Percentiles rank a stretch among this genome's conserved stretches.
phyloP scores from a whole-genome alignment of 2,888 invertebrate species.

The Eudasyphora cyanicolor region DNA sequence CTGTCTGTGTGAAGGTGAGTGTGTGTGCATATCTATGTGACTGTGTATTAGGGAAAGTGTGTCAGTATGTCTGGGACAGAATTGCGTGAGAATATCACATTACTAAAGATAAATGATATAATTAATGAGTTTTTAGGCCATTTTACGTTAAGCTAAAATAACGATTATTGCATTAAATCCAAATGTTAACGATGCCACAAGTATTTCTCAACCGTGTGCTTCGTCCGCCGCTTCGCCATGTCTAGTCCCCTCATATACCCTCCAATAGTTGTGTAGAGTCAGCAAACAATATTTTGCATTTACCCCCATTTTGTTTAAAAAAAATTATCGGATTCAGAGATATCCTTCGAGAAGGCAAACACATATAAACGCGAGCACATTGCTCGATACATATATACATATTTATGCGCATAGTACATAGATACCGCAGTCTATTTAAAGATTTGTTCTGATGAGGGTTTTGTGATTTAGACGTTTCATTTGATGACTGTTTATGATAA shows the following conservation, averaged over 20 bases:
- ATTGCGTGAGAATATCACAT: constrained; percentile 57
- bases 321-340: background rate
- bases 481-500: background rate
- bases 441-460: background rate
- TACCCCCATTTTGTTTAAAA: constrained; percentile 1
- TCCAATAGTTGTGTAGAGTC: background rate
- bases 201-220: background rate
- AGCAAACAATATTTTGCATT: background rate
- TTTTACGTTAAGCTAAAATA: constrained; percentile 40
- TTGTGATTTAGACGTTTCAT: background rate
- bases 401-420: background rate
- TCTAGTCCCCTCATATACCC: too few relatives aligned
- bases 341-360: background rate
- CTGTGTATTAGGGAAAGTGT: background rate
- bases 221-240: too few relatives aligned
- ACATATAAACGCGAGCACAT: background rate
- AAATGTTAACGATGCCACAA: constrained; percentile 27
- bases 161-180: constrained; percentile 36
- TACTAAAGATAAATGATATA: constrained; percentile 42
- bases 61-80: constrained; percentile 11
- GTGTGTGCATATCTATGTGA: background rate
- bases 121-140: constrained; percentile 43
- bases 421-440: background rate
- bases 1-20: background rate
- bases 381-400: too few relatives aligned